Percentiles rank a stretch among this genome's conserved stretches.
Evolutionary conservation across 92 coral and sea anemone genomes (phyloP).

Genomic region (Zoanthus sansibaricus): DNA sequence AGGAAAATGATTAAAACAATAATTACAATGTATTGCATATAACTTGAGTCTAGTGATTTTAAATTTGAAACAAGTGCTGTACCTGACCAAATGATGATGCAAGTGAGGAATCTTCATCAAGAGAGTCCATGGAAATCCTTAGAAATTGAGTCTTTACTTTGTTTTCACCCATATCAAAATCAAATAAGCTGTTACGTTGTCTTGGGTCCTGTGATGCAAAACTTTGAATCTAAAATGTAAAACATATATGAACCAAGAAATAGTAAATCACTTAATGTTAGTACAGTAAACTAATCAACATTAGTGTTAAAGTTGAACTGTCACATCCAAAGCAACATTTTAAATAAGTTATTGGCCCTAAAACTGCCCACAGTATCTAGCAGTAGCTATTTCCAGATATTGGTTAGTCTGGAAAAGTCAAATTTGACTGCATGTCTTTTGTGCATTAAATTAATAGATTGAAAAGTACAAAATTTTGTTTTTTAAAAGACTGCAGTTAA

Average conservation of each 20-base stretch:
- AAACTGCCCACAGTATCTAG: no score
- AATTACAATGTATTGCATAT: background rate
- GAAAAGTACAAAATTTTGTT: no score
- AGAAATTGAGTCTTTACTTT: conserved; percentile 61
- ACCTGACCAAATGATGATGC: conserved; percentile 98
- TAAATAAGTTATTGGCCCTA: no score
- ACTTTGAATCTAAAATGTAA: conserved; percentile 68
- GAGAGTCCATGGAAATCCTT: conserved; percentile 81
- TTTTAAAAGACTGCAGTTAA: no score
- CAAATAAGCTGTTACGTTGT: conserved; percentile 67
- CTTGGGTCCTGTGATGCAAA: conserved; percentile 75
- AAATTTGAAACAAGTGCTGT: background rate
- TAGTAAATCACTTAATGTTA: no score
- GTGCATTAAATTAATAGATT: no score
- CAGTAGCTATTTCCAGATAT: no score
- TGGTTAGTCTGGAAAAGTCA: no score
- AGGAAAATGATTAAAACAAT: background rate
- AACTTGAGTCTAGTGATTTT: background rate
- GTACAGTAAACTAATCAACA: no score
- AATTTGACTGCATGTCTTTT: no score
- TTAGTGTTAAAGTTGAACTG: no score
- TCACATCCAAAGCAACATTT: no score
- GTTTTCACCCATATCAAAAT: conserved; percentile 82
- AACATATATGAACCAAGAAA: background rate
- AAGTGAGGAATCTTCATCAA: conserved; percentile 93